phyloP scores from a whole-genome alignment of 35 echinoderm and acorn worm species.

The Ptychodera flava region DNA sequence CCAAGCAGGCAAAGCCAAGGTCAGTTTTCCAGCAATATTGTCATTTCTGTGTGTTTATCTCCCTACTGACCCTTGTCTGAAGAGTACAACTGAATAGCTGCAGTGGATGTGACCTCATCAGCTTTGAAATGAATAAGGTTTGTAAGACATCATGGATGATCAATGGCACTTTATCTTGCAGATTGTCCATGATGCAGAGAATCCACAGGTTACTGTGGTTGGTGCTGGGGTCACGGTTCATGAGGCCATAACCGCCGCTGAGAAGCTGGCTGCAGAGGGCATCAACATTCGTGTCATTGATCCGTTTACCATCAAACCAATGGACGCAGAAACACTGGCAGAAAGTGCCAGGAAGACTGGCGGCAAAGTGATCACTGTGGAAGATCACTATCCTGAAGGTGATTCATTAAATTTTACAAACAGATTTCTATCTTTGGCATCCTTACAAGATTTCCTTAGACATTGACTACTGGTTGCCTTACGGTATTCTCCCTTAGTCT shows the following conservation, averaged over 20 bases:
- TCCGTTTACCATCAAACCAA: conserved; percentile 93
- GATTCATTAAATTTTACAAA: neutral
- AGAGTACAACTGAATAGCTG: no score
- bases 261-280: conserved; percentile 50
- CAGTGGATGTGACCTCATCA: no score
- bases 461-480: neutral
- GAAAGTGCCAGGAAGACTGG: conserved; percentile 69
- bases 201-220: conserved; percentile 63
- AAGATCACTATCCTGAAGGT: conserved; percentile 95
- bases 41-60: neutral
- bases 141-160: no score
- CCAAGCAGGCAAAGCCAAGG: conserved; percentile 77
- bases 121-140: no score
- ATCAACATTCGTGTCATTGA: conserved; percentile 78
- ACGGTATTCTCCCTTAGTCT: neutral
- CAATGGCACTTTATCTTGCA: conserved; percentile 18
- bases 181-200: conserved; percentile 51
- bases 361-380: conserved; percentile 77
- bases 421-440: neutral
- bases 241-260: conserved; percentile 58
- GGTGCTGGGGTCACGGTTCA: conserved; percentile 75
- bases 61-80: no score
- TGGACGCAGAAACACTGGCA: conserved; percentile 57
- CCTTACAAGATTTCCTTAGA: neutral
- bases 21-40: conserved; percentile 3